Evolutionary conservation across 2,797 vertebrate genomes (phyloP).

Genomic region (Taenioides sp.): DNA sequence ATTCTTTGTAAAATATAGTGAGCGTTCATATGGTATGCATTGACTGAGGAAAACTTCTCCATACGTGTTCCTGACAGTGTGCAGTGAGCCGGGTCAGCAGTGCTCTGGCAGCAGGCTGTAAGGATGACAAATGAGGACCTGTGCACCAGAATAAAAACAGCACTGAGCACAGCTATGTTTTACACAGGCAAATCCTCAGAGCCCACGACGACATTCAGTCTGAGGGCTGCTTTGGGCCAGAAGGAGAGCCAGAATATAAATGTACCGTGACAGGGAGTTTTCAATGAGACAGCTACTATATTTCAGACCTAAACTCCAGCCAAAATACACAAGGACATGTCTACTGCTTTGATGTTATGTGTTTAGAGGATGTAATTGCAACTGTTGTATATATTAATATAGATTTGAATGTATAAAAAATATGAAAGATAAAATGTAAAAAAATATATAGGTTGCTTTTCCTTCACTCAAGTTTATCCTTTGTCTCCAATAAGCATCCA

Average conservation of each 20-base stretch:
- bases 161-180: slow-evolving; percentile 49
- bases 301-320: background rate
- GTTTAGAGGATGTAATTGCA: background rate
- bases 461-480: background rate
- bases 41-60: slow-evolving; percentile 39
- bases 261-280: slow-evolving; percentile 29
- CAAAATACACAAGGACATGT: background rate
- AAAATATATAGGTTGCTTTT: background rate
- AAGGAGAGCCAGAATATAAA: slow-evolving; percentile 52
- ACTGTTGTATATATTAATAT: background rate
- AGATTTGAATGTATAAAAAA: background rate
- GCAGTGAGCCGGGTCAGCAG: slow-evolving; percentile 45
- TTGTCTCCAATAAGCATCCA: slow-evolving; percentile 13
- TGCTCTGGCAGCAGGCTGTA: slow-evolving; percentile 60
- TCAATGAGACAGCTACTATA: slow-evolving; percentile 25
- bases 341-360: background rate
- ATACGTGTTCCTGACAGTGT: slow-evolving; percentile 46
- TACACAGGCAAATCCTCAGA: slow-evolving; percentile 41
- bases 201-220: slow-evolving; percentile 32
- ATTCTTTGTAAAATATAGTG: background rate
- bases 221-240: slow-evolving; percentile 45
- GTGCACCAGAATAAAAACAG: slow-evolving; percentile 54
- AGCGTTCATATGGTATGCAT: slow-evolving; percentile 17
- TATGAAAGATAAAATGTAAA: background rate
- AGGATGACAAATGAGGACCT: slow-evolving; percentile 67